A percentile compares a stretch with the other conserved stretches of the same genome.
These are phyloP conservation scores for Hydrozoanthus tunicans DNA, from an alignment of 64 coral and sea anemone species.

Conservation along the genomic window DNA sequence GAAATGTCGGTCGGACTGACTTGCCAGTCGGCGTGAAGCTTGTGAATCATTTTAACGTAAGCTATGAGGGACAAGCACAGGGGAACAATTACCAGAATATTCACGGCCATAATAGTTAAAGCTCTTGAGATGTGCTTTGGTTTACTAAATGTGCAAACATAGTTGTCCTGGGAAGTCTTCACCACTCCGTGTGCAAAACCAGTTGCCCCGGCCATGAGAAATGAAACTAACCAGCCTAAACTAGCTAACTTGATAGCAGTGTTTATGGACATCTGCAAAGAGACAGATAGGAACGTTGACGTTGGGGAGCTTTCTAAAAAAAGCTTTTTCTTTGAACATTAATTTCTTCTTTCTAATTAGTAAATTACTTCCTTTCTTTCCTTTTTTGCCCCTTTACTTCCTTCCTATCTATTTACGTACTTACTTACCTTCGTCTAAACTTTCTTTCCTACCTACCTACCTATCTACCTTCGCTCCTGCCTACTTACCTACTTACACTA, in stretches of 20 bases:
- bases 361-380: too few species aligned
- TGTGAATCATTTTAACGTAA: conserved; percentile 15
- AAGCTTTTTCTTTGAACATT: too few species aligned
- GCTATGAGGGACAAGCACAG: not conserved
- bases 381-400: too few species aligned
- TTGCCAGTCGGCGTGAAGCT: not conserved
- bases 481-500: too few species aligned
- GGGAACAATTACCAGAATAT: not conserved
- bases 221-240: not conserved
- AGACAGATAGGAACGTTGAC: not conserved
- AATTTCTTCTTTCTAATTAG: too few species aligned
- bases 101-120: not conserved
- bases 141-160: not conserved
- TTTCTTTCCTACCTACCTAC: too few species aligned
- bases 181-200: not conserved
- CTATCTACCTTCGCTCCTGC: too few species aligned
- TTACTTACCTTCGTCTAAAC: too few species aligned
- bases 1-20: conserved; percentile 5
- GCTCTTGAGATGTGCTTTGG: not conserved
- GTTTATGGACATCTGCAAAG: not conserved
- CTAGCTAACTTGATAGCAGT: not conserved
- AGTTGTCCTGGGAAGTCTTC: not conserved
- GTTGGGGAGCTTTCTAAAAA: too few species aligned
- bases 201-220: not conserved
- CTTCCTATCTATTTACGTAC: too few species aligned